Percentiles rank a stretch among this genome's conserved stretches.
phyloP scores from a whole-genome alignment of 1,140 invertebrate genomes.

The Orchesella cincta region DNA sequence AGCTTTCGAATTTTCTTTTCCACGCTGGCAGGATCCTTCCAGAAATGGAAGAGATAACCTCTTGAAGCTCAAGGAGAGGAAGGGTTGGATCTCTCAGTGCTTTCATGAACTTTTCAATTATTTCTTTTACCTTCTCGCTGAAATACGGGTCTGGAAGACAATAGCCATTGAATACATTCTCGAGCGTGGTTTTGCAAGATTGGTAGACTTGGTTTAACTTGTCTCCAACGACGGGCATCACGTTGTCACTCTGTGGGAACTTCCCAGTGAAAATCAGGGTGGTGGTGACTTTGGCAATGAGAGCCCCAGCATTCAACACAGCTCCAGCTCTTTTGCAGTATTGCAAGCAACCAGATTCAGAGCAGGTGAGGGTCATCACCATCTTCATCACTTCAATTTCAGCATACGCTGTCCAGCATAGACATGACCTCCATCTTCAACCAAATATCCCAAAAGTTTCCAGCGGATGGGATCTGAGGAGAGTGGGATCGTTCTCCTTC shows the following conservation, averaged over 20 bases:
- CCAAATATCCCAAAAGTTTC: constrained; percentile 89
- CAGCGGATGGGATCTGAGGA: constrained; percentile 93
- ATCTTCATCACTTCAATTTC: constrained; percentile 99
- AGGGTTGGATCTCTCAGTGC: constrained; percentile 88
- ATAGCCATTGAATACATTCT: constrained; percentile 89
- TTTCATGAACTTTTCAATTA: constrained; percentile 92
- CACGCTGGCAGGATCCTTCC: constrained; percentile 85
- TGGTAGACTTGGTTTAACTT: constrained; percentile 90
- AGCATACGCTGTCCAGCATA: constrained; percentile 87
- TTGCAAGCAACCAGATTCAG: constrained; percentile 81
- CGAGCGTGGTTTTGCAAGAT: constrained; percentile 73
- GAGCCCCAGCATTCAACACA: constrained; percentile 86
- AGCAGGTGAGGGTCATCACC: constrained; percentile 93
- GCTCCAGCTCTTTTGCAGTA: constrained; percentile 90
- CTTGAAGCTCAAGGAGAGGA: constrained; percentile 90
- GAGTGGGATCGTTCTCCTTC: constrained; percentile 97
- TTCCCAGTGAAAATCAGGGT: constrained; percentile 79
- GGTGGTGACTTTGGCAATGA: constrained; percentile 84
- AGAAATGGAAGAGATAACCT: constrained; percentile 93
- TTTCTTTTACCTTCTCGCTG: constrained; percentile 73
- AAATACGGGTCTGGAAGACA: constrained; percentile 94
- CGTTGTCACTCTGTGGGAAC: constrained; percentile 63
- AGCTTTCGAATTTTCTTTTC: constrained; percentile 93
- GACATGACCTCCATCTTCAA: constrained; percentile 94
- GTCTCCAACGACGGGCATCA: constrained; percentile 66